Conservation (phyloP, 2,113 vertebrate species). For the Bufo gargarizans region DNA sequence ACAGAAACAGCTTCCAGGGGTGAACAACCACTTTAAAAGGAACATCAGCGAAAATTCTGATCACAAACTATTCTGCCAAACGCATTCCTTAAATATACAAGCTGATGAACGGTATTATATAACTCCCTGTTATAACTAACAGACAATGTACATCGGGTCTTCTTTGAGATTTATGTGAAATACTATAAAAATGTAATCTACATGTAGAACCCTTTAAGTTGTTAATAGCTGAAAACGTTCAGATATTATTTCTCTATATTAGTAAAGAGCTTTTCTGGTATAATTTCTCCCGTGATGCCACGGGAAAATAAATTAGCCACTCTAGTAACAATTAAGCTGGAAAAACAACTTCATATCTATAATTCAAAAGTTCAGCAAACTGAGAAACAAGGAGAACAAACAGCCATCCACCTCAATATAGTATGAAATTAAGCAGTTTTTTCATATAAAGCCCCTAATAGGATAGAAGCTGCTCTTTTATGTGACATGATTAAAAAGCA, state of each 20-base stretch:
- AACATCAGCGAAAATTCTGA: neutral
- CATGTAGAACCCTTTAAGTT: neutral
- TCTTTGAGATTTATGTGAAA: neutral
- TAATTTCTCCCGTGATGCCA: neutral
- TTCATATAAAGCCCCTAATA: neutral
- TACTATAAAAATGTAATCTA: neutral
- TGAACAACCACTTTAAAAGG: too few species aligned
- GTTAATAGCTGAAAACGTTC: neutral
- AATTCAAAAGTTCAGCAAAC: neutral
- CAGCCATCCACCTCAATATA: neutral
- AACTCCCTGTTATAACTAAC: neutral
- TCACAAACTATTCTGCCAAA: neutral
- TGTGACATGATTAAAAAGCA: conserved; percentile 39
- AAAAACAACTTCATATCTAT: neutral
- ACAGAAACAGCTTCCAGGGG: too few species aligned
- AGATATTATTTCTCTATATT: neutral
- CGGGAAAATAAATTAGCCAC: conserved; percentile 15
- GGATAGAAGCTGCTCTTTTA: conserved; percentile 33
- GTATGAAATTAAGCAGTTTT: neutral
- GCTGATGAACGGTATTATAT: neutral
- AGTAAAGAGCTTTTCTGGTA: neutral
- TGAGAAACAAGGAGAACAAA: neutral
- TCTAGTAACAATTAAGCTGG: neutral
- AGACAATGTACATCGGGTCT: neutral
- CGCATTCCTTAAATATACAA: neutral